phyloP scores from a whole-genome alignment of 2,113 vertebrate species.

The Burhinus oedicnemus region DNA sequence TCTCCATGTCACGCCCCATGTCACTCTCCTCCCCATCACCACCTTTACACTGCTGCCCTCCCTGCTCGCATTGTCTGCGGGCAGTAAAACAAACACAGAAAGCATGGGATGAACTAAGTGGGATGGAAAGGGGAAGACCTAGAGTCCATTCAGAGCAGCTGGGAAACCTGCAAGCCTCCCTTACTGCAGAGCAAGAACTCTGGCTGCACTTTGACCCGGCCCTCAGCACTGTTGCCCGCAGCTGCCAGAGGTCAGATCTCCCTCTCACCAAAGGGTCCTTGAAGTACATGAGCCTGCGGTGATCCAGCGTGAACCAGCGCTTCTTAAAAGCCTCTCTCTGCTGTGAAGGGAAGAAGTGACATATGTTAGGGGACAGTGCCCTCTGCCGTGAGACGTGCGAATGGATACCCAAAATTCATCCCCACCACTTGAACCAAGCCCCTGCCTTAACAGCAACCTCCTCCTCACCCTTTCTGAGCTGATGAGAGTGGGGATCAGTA shows the following conservation, averaged over 20 bases:
- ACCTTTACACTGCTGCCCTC: background rate
- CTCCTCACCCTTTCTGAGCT: conserved; percentile 1
- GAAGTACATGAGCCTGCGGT: conserved; percentile 91
- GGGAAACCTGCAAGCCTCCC: background rate
- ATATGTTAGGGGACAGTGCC: conserved; percentile 28
- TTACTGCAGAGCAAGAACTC: background rate
- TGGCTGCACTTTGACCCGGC: background rate
- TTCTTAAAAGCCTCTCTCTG: conserved; percentile 93
- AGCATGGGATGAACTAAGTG: background rate
- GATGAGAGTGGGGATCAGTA: background rate
- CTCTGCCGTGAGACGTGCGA: conserved; percentile 30
- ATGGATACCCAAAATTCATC: background rate
- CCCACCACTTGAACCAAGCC: background rate
- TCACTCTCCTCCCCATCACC: background rate
- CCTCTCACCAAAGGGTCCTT: conserved; percentile 89
- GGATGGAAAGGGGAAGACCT: background rate
- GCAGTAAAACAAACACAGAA: background rate
- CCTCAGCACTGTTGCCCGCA: background rate
- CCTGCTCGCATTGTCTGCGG: background rate
- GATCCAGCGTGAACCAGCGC: conserved; percentile 92
- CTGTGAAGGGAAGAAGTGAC: conserved; percentile 66
- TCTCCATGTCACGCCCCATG: background rate
- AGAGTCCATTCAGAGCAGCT: background rate
- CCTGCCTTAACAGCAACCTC: background rate
- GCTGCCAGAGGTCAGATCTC: background rate